Evolutionary conservation across 2,113 vertebrate genomes (phyloP).

Genomic region (Rostratula benghalensis): DNA sequence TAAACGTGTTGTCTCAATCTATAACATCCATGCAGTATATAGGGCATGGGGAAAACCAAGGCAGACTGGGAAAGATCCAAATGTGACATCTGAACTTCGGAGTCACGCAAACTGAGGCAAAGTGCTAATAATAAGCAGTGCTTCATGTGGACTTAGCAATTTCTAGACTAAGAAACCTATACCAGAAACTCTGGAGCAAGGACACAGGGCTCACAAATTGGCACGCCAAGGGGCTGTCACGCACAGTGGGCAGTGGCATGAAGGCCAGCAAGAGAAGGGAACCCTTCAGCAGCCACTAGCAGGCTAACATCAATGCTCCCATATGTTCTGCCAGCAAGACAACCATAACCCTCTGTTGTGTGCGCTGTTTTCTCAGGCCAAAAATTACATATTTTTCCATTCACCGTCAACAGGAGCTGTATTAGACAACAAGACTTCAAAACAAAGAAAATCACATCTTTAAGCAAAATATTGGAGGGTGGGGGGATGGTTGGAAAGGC

Average conservation of each 20-base stretch:
- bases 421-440: background rate
- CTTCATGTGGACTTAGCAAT: background rate
- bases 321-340: background rate
- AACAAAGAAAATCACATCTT: background rate
- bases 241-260: no score
- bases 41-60: background rate
- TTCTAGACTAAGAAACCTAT: background rate
- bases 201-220: accelerated
- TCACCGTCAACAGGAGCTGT: background rate
- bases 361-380: background rate
- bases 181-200: background rate
- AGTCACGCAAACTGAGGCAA: background rate
- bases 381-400: background rate
- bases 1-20: background rate
- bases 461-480: background rate
- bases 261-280: background rate
- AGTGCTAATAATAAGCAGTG: accelerated
- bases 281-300: background rate
- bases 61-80: background rate
- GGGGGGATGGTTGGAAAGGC: background rate
- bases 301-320: background rate
- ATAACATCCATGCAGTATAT: background rate
- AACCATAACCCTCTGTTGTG: background rate
- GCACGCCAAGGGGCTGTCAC: background rate
- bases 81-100: background rate